These are phyloP conservation scores for Odontomyia ornata DNA, from an alignment of 2,888 invertebrate species.

Conservation along the genomic window DNA sequence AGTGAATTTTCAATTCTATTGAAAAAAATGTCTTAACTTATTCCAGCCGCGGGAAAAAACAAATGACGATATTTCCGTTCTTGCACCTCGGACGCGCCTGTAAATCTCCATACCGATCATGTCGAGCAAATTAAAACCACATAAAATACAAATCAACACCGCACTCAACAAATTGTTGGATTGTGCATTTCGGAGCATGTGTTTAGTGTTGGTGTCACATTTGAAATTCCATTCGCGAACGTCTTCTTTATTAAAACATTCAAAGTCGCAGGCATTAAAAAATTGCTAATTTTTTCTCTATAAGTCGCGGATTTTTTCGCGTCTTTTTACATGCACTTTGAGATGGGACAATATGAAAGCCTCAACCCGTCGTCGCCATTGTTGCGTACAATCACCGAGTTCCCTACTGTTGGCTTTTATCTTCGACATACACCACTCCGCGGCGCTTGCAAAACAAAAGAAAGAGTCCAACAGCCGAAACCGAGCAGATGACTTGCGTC, in stretches of 20 bases:
- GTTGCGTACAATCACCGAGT: background rate
- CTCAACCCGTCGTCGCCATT: conserved; percentile 18
- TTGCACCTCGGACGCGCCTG: background rate
- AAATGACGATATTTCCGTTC: background rate
- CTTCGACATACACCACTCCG: background rate
- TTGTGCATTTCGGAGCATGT: background rate
- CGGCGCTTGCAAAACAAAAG: conserved; percentile 19
- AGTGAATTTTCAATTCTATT: too few relatives aligned
- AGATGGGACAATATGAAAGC: background rate
- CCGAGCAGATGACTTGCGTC: conserved; percentile 25
- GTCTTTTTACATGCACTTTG: background rate
- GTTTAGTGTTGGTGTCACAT: background rate
- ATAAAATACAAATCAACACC: conserved; percentile 1
- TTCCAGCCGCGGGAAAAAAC: too few relatives aligned
- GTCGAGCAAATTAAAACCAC: background rate
- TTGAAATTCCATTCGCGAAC: conserved; percentile 11
- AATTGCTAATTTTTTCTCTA: background rate
- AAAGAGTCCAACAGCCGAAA: background rate
- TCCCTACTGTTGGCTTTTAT: conserved; percentile 18
- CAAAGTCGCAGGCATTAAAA: background rate
- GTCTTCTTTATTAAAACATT: conserved; percentile 5
- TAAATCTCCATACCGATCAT: background rate
- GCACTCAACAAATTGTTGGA: background rate
- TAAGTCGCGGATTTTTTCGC: background rate
- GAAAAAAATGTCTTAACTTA: too few relatives aligned